Conservation (phyloP, 2,888 invertebrate genomes). For the Apodemia hepburni region DNA sequence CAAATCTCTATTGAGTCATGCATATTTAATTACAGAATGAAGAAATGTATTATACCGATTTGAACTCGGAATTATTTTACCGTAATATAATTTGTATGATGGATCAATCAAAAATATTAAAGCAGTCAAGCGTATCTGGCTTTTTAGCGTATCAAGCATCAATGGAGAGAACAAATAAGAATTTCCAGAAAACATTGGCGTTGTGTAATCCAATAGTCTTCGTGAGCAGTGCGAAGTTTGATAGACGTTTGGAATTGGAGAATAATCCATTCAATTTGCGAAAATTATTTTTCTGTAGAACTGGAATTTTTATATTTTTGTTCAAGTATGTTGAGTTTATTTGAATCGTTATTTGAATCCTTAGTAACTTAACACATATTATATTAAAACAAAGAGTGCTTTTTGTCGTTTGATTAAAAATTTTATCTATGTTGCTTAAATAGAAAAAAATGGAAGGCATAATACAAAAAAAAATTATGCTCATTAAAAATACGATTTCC, state of each 20-base stretch:
- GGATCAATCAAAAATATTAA: slow-evolving; percentile 13
- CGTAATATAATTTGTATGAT: slow-evolving; percentile 3
- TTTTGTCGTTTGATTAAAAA: neutral
- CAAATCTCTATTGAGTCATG: too few species aligned
- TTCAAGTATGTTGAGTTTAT: neutral
- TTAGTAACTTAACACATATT: neutral
- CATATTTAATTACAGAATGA: neutral
- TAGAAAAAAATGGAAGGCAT: too few species aligned
- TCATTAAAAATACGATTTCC: too few species aligned
- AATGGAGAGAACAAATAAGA: slow-evolving; percentile 13
- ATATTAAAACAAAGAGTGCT: neutral
- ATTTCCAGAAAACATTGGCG: slow-evolving; percentile 20
- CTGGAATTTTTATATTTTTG: slow-evolving; percentile 15
- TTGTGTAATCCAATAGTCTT: slow-evolving; percentile 19
- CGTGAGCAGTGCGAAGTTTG: slow-evolving; percentile 32
- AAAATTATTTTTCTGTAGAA: slow-evolving; percentile 16
- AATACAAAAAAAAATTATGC: too few species aligned
- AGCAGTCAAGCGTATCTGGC: slow-evolving; percentile 9
- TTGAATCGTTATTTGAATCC: neutral
- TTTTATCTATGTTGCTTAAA: neutral
- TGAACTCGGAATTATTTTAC: neutral
- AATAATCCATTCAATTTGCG: slow-evolving; percentile 42
- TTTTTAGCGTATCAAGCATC: slow-evolving; percentile 11
- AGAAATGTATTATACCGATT: neutral
- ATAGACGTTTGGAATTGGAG: slow-evolving; percentile 47